Base-by-base conservation (phyloP, 2,888 invertebrate genomes). In the Tetanocera ferruginea region DNA sequence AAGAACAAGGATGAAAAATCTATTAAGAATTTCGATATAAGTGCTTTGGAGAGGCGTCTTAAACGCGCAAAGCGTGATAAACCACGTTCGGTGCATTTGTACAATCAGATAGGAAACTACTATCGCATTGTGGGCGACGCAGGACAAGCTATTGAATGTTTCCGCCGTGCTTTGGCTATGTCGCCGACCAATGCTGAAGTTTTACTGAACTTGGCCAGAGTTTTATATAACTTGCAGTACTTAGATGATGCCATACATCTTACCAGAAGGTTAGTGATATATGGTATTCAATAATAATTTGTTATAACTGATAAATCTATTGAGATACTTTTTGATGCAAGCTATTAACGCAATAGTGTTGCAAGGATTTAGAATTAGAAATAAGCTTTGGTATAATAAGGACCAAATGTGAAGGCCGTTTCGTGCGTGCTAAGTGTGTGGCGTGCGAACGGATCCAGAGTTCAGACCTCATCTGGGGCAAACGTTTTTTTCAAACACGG, bases 91-190 rank as follows among this genome's bases (percentile, higher is more conserved):
- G 81, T 81, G 60, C 95, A 95, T 86, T 91, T 96, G 71, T 96
- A 96, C 88, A 97, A 96, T 88, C 96, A 97, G 89, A 96, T 97
- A 86, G 97, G 97, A 2, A 97, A 97, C 90, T 97, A 95, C 89
- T 97, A 96, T 95, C 92, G 96, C 81, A 95, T 97, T 83, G 95
- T 96, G 89, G 97, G 97, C 5, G 95, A 97, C 87, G 95, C 96
- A 6, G 92, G 95, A 86, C 93, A 94, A 86, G 95, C 96, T 0
- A 96, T 97, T 80, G 97, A 97, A 89, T 97, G 97, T 88, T 97
- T 97, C 90, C 92, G 97, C 80, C 92, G 95, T 85, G 96, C 96
- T 5, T 91, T 97, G 28, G 94, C 95, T 28, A 94, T 96, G 14
- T 94, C 95, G 28, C 96, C 97, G 1, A 95, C 96, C 86, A 95